phyloP scores from a whole-genome alignment of 2,888 invertebrate genomes.

The Leptothorax acervorum region DNA sequence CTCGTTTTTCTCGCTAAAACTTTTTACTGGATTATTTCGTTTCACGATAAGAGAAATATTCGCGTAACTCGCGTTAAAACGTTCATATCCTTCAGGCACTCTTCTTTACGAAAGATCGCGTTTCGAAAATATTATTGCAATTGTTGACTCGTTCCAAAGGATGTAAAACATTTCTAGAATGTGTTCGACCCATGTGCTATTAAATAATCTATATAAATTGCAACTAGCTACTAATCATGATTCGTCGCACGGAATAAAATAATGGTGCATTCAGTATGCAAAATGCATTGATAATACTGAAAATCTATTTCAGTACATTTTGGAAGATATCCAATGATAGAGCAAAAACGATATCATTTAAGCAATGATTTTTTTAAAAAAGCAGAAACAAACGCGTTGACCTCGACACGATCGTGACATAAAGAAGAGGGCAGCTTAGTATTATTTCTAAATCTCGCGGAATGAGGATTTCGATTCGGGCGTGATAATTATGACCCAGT shows the following conservation, averaged over 20 bases:
- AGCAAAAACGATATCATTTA: background rate
- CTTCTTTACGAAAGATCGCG: constrained; percentile 64
- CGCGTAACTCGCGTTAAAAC: constrained; percentile 9
- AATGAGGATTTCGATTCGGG: constrained; percentile 68
- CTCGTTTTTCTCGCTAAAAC: constrained; percentile 75
- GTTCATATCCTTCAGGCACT: constrained; percentile 38
- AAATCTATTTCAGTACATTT: background rate
- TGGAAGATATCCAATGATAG: background rate
- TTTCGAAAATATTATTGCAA: background rate
- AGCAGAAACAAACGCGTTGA: background rate
- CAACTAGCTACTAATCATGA: background rate
- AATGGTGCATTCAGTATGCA: background rate
- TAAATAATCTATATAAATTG: background rate
- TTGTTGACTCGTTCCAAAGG: background rate
- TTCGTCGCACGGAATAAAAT: background rate
- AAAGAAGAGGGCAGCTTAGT: constrained; percentile 66
- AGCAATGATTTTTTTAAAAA: background rate
- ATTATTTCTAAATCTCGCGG: constrained; percentile 35
- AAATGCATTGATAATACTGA: background rate
- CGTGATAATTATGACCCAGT: constrained; percentile 72
- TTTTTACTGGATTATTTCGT: constrained; percentile 38
- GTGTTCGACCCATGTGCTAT: background rate
- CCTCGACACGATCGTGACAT: constrained; percentile 48
- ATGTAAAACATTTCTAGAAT: background rate
- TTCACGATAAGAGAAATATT: constrained; percentile 34